Percentiles rank a stretch among this genome's conserved stretches.
Conservation (phyloP, 2,113 vertebrate genomes). For the Pogona vitticeps region DNA sequence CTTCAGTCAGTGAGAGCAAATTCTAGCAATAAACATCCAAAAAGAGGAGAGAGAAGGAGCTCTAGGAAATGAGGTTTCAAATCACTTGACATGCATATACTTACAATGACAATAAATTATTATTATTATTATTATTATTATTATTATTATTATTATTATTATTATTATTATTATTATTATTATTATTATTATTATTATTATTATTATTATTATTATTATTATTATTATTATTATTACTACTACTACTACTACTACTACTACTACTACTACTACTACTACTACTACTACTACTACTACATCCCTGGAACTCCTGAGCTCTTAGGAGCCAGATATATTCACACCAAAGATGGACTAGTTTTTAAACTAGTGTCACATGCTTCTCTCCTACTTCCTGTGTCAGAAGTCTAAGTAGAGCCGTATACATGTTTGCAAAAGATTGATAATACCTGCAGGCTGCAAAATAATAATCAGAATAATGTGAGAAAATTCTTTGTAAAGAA, state of each 20-base stretch:
- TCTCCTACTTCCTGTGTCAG: neutral
- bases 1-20: too few species aligned
- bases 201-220: too few species aligned
- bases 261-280: too few species aligned
- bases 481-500: constrained; percentile 28
- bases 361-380: neutral
- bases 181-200: too few species aligned
- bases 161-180: too few species aligned
- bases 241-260: too few species aligned
- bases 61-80: neutral
- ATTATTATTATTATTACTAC: too few species aligned
- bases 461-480: constrained; percentile 27
- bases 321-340: neutral
- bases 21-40: neutral
- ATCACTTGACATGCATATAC: neutral
- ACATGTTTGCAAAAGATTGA: neutral
- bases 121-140: too few species aligned
- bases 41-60: neutral
- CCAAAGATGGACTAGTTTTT: neutral
- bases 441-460: constrained; percentile 25
- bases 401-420: neutral
- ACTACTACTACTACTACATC: too few species aligned
- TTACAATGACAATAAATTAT: too few species aligned
- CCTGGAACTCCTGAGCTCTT: neutral
- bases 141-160: too few species aligned